Evolutionary conservation across 2,888 invertebrate species (phyloP).

Genomic region (Pseudococcus viburni): DNA sequence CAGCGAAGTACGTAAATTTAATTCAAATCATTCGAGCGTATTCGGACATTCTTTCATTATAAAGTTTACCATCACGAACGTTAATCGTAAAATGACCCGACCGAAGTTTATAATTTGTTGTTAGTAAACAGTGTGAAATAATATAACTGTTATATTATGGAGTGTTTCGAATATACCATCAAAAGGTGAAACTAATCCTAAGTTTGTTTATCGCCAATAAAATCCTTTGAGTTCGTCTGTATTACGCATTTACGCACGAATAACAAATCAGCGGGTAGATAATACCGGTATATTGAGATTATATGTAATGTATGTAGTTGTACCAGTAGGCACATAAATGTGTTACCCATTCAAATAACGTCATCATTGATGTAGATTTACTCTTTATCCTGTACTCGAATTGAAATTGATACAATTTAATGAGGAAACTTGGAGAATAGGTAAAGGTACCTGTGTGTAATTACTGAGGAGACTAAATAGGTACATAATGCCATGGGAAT

Average conservation of each 20-base stretch:
- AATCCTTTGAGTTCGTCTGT: constrained; percentile 44
- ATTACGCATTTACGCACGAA: constrained; percentile 48
- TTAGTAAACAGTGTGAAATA: constrained; percentile 31
- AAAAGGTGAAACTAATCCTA: constrained; percentile 32
- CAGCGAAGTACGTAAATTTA: background rate
- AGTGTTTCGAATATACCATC: constrained; percentile 33
- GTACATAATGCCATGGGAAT: too few relatives aligned
- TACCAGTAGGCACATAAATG: background rate
- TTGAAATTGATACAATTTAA: constrained; percentile 13
- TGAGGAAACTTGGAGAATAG: background rate
- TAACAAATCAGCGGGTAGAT: constrained; percentile 13
- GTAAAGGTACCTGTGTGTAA: background rate
- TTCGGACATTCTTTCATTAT: background rate
- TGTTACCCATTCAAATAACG: background rate
- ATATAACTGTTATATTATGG: constrained; percentile 43
- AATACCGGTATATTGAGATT: background rate
- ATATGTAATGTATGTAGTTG: background rate
- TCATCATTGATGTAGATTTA: constrained; percentile 6
- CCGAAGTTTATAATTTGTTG: background rate
- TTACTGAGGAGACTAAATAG: too few relatives aligned
- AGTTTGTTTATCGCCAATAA: constrained; percentile 51
- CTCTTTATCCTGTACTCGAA: background rate
- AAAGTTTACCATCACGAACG: background rate
- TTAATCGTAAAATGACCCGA: constrained; percentile 19
- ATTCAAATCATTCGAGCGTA: background rate